Evolutionary conservation across 2,113 vertebrate species (phyloP).

Genomic region (Ochotona princeps): DNA sequence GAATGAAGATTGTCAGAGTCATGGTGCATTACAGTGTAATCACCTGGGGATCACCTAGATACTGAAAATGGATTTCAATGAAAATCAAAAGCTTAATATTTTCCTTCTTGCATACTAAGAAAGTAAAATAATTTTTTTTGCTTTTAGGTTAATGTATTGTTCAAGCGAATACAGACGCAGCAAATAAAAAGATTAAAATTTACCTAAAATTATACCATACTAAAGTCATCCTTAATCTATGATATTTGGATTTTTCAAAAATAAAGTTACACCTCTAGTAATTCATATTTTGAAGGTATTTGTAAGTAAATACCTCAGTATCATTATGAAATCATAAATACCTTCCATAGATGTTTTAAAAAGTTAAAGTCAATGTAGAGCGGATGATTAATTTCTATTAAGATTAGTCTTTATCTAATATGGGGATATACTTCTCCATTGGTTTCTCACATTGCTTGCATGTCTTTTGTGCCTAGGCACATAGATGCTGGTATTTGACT

Average conservation of each 20-base stretch:
- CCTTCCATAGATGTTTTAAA: background rate
- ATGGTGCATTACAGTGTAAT: background rate
- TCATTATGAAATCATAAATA: background rate
- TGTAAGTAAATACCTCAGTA: background rate
- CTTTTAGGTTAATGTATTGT: no score
- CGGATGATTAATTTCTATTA: background rate
- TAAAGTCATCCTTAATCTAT: background rate
- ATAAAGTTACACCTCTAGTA: background rate
- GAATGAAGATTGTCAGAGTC: background rate
- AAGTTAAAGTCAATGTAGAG: background rate
- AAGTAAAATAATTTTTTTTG: background rate
- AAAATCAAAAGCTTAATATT: background rate
- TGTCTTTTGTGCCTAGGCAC: background rate
- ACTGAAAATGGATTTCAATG: background rate
- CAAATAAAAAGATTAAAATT: background rate
- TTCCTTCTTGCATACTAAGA: background rate
- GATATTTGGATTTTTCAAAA: constrained; percentile 10
- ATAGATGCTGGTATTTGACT: background rate
- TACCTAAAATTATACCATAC: no score
- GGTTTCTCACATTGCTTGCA: background rate
- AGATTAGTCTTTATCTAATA: background rate
- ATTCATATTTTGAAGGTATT: constrained; percentile 15
- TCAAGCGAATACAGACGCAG: no score
- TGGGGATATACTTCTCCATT: background rate
- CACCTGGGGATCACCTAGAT: background rate